Base-by-base conservation (phyloP, 2,888 invertebrate genomes). In the Apoderus coryli region DNA sequence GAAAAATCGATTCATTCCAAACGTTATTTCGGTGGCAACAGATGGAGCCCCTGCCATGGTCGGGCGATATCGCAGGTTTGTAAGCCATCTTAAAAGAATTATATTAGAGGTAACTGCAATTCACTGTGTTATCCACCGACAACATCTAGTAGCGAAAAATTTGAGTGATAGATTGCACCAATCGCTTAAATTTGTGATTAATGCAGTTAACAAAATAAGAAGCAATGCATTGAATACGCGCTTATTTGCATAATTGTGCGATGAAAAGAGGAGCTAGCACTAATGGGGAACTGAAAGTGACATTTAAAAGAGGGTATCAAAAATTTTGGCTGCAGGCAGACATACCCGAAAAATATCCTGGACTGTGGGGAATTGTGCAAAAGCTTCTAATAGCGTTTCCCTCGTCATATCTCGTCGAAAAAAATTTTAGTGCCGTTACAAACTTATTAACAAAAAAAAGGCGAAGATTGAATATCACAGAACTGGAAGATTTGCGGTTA, bases 1-100 rank as follows among this genome's bases (percentile, higher is more conserved):
- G n/a, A n/a, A n/a, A n/a, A n/a, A n/a, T n/a, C n/a, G n/a, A n/a
- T n/a, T n/a, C n/a, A n/a, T n/a, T n/a, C n/a, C n/a, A n/a, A 33
- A 36, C 13, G 40, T 39, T 33, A 38, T 45, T 13, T 37, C 31
- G 27, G 33, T 42, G 11, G 40, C 37, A 28, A 39, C 39, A 16
- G 42, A 46, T 36, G 41, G 39, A 23, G 38, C 40, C 10, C 33
- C 29, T 29, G 38, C 38, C 16, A 45, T 42, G 37, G 33, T 31
- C 24, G 42, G 40, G 25, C 25, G 25, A 4, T 25, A 25, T 13
- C 4, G 25, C 5, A n/a, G 25, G 4, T 10, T 25, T 25, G 4
- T 25, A 12, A 13, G 12, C 9, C n/a, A 25, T 25, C n/a, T 30
- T 25, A 36, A 33, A 33, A 30, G 27, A 27, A 31, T 27, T 30